Conservation (phyloP, 2,113 vertebrate species). For the Pluvianellus socialis region DNA sequence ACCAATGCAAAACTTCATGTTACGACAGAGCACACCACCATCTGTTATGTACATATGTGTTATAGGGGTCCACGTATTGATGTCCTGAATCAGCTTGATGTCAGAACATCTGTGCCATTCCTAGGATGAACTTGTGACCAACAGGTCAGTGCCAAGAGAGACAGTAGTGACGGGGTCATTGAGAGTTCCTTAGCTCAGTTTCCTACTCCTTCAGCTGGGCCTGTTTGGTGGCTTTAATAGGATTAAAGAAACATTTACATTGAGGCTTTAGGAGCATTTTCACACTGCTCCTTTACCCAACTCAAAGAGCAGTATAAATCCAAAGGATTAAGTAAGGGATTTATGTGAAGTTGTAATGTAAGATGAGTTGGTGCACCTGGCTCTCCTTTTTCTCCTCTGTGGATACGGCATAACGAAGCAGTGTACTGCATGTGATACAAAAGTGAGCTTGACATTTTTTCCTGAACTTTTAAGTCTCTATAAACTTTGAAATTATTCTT, state of each 20-base stretch:
- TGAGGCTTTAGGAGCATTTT: constrained; percentile 66
- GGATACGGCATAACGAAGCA: not conserved
- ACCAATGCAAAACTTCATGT: not conserved
- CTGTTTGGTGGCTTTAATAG: constrained; percentile 61
- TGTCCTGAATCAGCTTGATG: not conserved
- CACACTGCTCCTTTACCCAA: constrained; percentile 26
- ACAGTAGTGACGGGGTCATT: not conserved
- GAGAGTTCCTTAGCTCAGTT: constrained; percentile 54
- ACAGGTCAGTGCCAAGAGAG: not conserved
- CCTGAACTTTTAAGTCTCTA: not conserved
- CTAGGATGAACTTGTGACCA: constrained; percentile 26
- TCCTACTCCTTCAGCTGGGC: constrained; percentile 55
- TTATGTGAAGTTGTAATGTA: constrained; percentile 36
- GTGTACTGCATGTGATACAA: not conserved
- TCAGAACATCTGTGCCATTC: not conserved
- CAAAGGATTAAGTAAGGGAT: constrained; percentile 38
- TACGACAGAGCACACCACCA: not conserved
- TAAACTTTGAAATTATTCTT: not conserved
- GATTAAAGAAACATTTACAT: constrained; percentile 71
- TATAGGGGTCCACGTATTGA: not conserved
- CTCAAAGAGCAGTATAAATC: constrained; percentile 54
- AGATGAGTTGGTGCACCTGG: constrained; percentile 51
- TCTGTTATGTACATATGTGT: not conserved
- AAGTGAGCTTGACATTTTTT: not conserved
- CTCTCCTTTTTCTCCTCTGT: constrained; percentile 1